Conservation (phyloP, 2,888 invertebrate genomes). For the Hylaea fasciaria region DNA sequence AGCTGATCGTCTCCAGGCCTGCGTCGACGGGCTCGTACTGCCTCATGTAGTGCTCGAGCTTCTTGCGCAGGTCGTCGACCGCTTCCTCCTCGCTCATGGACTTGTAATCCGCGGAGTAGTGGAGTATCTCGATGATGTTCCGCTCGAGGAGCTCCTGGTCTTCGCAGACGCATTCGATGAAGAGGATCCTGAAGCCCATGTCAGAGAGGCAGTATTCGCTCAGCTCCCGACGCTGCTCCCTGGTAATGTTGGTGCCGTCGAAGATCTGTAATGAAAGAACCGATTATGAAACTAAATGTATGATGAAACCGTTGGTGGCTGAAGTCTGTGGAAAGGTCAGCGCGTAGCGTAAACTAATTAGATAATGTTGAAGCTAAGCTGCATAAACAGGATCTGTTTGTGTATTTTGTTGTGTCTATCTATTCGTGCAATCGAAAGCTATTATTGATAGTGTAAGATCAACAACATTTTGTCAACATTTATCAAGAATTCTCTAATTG, state of each 20-base stretch:
- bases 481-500: constrained; percentile 9
- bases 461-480: constrained; percentile 10
- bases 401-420: constrained; percentile 21
- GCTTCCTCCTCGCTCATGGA: constrained; percentile 91
- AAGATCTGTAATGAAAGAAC: constrained; percentile 88
- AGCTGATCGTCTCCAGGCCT: constrained; percentile 81
- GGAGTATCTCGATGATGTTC: constrained; percentile 89
- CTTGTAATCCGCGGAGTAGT: constrained; percentile 94
- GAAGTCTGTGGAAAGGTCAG: constrained; percentile 28
- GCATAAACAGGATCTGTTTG: constrained; percentile 31
- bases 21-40: constrained; percentile 92
- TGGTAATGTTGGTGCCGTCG: constrained; percentile 96
- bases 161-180: constrained; percentile 96
- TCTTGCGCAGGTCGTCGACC: constrained; percentile 90
- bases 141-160: constrained; percentile 84
- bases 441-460: constrained; percentile 10
- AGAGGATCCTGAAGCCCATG: constrained; percentile 93
- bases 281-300: constrained; percentile 7
- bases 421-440: constrained; percentile 1
- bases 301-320: constrained; percentile 5
- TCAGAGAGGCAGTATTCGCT: constrained; percentile 89
- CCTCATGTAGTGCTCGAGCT: constrained; percentile 93
- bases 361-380: constrained; percentile 15
- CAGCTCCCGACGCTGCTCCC: constrained; percentile 91
- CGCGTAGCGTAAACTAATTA: constrained; percentile 10